These are phyloP conservation scores for Halcyon leucocephala DNA, from an alignment of 2,797 vertebrate species.

Conservation along the genomic window DNA sequence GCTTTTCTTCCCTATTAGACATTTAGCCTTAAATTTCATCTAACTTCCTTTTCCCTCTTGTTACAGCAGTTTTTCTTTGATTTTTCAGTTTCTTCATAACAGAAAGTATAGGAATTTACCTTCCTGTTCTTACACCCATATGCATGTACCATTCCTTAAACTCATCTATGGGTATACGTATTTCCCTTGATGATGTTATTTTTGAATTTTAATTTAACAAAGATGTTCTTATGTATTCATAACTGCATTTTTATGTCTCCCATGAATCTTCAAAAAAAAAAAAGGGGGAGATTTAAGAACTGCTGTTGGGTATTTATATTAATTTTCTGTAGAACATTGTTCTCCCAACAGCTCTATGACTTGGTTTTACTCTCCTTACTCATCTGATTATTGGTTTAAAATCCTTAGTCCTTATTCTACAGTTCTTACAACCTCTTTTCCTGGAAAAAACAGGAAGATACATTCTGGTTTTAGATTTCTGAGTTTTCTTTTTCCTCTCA, in stretches of 20 bases:
- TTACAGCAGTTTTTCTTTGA: not conserved
- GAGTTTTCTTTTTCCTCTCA: not conserved
- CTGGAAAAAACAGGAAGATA: not conserved
- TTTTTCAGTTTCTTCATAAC: not conserved
- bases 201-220: not conserved
- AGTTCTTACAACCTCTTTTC: not conserved
- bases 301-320: not conserved
- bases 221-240: not conserved
- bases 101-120: not conserved
- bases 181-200: not conserved
- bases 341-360: not conserved
- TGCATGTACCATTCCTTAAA: not conserved
- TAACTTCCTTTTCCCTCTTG: not conserved
- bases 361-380: not conserved
- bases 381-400: not conserved
- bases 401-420: not conserved
- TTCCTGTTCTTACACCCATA: not conserved
- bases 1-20: not conserved
- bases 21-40: not conserved
- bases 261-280: not conserved
- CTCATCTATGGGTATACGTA: rapidly evolving
- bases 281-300: not conserved
- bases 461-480: not conserved
- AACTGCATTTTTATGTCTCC: not conserved
- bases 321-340: not conserved